These are phyloP conservation scores for Cistogaster globosa DNA, from an alignment of 2,888 invertebrate genomes.

Conservation along the genomic window DNA sequence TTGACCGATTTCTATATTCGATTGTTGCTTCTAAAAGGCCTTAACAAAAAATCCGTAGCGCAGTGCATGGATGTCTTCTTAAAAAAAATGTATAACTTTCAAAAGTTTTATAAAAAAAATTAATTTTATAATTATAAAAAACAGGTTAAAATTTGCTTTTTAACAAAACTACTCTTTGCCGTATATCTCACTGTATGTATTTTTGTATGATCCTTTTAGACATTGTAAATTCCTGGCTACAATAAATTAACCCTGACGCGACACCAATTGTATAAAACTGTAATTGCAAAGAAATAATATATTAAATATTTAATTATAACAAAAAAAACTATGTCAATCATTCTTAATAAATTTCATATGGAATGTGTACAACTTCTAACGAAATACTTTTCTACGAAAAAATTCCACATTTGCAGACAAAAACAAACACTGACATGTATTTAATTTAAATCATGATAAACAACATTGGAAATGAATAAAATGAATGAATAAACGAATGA, in stretches of 20 bases:
- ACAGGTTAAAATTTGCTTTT: too few relatives aligned
- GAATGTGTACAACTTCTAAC: conserved; percentile 37
- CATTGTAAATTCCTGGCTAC: too few relatives aligned
- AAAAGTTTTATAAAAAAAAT: too few relatives aligned
- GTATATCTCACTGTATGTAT: too few relatives aligned
- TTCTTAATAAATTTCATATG: conserved; percentile 48
- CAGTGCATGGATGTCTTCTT: too few relatives aligned
- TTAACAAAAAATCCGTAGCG: too few relatives aligned
- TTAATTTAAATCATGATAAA: conserved; percentile 64
- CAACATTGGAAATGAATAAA: conserved; percentile 43
- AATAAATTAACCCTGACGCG: not conserved
- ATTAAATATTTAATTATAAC: conserved; percentile 29
- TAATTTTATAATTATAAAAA: too few relatives aligned
- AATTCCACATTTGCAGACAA: conserved; percentile 32
- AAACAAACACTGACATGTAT: conserved; percentile 22
- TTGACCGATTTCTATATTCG: too few relatives aligned
- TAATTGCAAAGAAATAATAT: conserved; percentile 37
- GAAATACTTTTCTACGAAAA: conserved; percentile 13
- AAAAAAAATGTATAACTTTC: too few relatives aligned
- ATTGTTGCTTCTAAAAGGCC: too few relatives aligned
- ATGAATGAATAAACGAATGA: conserved; percentile 39
- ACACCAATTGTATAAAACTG: not conserved
- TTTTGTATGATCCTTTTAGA: too few relatives aligned
- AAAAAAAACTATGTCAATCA: conserved; percentile 55
- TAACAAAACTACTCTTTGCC: too few relatives aligned